These are phyloP conservation scores for Toxotes lorentzi DNA, from an alignment of 2,797 vertebrate species.

Conservation along the genomic window DNA sequence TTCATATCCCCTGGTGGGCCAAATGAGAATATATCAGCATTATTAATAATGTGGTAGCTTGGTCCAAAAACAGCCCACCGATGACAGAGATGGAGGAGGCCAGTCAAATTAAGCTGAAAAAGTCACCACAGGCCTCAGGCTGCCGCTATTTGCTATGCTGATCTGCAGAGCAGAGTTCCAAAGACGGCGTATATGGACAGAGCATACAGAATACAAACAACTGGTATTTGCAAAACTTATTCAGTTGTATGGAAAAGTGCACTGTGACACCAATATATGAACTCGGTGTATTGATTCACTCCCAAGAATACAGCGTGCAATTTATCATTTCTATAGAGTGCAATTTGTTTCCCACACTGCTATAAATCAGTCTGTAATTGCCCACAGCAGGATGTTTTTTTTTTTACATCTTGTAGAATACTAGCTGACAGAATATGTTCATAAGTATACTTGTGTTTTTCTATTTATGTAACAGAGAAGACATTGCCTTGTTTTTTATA, in stretches of 20 bases:
- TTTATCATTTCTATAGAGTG: conserved; percentile 66
- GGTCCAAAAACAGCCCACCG: conserved; percentile 76
- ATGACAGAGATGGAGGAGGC: conserved; percentile 80
- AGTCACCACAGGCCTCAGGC: conserved; percentile 42
- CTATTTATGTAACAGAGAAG: conserved; percentile 10
- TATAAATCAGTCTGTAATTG: conserved; percentile 73
- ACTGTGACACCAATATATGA: conserved; percentile 46
- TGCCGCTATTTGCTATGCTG: conserved; percentile 31
- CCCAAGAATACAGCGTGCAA: conserved; percentile 48
- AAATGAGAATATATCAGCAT: conserved; percentile 77
- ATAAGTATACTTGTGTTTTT: conserved; percentile 40
- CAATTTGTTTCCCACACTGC: conserved; percentile 52
- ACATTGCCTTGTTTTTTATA: conserved; percentile 8
- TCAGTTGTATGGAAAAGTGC: conserved; percentile 41
- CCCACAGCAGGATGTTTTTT: conserved; percentile 38
- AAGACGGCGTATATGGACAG: neutral
- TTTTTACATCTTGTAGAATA: conserved; percentile 35
- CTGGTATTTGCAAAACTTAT: conserved; percentile 38
- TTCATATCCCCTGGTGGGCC: conserved; percentile 75
- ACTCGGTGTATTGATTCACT: conserved; percentile 64
- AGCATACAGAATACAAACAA: conserved; percentile 1
- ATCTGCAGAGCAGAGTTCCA: conserved; percentile 21
- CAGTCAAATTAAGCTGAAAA: conserved; percentile 65
- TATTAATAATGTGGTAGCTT: conserved; percentile 79
- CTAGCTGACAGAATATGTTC: conserved; percentile 43